Conservation (phyloP, 2,797 vertebrate species). For the Liasis olivaceus region DNA sequence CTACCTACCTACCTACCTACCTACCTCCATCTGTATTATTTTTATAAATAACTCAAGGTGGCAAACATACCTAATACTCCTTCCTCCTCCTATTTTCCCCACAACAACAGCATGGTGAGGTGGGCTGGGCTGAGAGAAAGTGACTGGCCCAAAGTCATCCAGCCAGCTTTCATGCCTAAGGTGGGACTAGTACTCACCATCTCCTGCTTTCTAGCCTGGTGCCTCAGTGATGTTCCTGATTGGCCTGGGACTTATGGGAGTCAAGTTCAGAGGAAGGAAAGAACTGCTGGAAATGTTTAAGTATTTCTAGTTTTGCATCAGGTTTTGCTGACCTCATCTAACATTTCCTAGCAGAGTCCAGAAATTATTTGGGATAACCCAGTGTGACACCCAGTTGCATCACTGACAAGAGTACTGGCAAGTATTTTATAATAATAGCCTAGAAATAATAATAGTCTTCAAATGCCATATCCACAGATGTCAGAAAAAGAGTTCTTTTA, state of each 20-base stretch:
- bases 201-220: too few species aligned
- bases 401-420: constrained; percentile 12
- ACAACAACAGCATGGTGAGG: too few species aligned
- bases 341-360: not conserved
- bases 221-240: not conserved
- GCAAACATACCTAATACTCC: too few species aligned
- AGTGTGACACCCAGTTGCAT: constrained; percentile 41
- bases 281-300: constrained; percentile 22
- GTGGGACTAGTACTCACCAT: too few species aligned
- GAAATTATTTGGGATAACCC: not conserved
- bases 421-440: constrained; percentile 39
- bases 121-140: too few species aligned
- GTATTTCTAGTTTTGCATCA: not conserved
- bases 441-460: constrained; percentile 44
- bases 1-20: too few species aligned
- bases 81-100: too few species aligned
- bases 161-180: too few species aligned
- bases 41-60: too few species aligned
- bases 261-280: not conserved
- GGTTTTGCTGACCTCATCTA: not conserved
- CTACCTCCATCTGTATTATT: too few species aligned
- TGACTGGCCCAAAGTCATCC: too few species aligned
- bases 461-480: constrained; percentile 60
- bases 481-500: constrained; percentile 59
- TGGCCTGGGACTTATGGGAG: not conserved